Base-by-base conservation (phyloP, 1,140 invertebrate genomes). In the Proales similis region DNA sequence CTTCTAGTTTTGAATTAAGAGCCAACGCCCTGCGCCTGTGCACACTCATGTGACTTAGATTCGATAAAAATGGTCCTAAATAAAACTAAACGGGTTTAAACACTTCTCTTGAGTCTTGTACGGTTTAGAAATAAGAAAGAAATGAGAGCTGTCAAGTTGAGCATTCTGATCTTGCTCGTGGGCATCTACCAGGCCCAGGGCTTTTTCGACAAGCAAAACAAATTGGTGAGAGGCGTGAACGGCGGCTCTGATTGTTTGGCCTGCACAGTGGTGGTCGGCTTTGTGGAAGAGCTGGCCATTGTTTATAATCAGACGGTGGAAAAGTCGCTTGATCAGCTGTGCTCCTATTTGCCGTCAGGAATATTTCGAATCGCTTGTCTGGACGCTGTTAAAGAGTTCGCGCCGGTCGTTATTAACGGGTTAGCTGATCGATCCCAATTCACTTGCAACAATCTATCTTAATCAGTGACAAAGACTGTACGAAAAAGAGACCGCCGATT, bases 241-340 rank as follows among this genome's bases (percentile, higher is more conserved):
- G 53, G 53, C 24, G 53, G 53, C 20, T 17, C 36, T 1, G 38
- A 45, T 14, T 65, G 49, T 67, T 32, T 67, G 69, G 72, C 66
- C 20, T 75, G 73, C 63, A 70, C 70, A 11, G 68, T 74, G 1
- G 30, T 72, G 2, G 17, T 71, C 9, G 67, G 67, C 9, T 38
- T 75, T n/a, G 48, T 68, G 11, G 68, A 71, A 24, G 70, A 75
- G 63, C 62, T 70, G 12, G 64, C 67, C 20, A 66, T 69, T 14
- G 66, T 74, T 33, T 62, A 75, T 64, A 72, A 74, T 64, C 67
- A 70, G 39, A 70, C 66, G 4, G 29, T 71, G 19, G 48, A 67
- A 4, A 49, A 53, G 7, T 65, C 70, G 6, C 49, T 71, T 19
- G 57, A 70, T 14, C 51, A 66, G 22, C 48, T 74, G 1, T 75